Evolutionary conservation across 37 sponge, comb jelly and placozoan species (phyloP).

Genomic region (Theonella swinhoei): DNA sequence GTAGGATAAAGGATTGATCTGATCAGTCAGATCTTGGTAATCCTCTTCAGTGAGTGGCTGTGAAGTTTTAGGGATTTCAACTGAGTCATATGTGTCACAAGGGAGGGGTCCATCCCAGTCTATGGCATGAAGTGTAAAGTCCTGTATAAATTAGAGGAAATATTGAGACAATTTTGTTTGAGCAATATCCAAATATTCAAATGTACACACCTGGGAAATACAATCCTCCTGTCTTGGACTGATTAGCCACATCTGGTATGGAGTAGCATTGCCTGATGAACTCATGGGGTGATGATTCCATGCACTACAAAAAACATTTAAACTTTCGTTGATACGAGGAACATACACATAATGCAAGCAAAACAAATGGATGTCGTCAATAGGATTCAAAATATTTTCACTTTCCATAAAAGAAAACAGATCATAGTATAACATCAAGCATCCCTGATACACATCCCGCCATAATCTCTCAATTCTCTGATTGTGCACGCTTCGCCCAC

Average conservation of each 20-base stretch:
- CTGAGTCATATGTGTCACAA: background rate
- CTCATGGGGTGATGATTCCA: conserved; percentile 32
- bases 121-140: background rate
- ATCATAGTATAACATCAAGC: conserved; percentile 16
- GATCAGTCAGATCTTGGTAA: background rate
- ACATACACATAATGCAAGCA: too few species aligned
- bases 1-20: conserved; percentile 3
- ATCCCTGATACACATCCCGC: conserved; percentile 47
- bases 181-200: too few species aligned
- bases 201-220: too few species aligned
- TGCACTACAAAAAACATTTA: too few species aligned
- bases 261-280: background rate
- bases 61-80: background rate
- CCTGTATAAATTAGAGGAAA: too few species aligned
- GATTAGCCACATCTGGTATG: conserved; percentile 30
- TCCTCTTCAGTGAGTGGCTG: background rate
- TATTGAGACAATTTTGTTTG: too few species aligned
- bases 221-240: too few species aligned
- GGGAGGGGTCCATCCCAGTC: conserved; percentile 45
- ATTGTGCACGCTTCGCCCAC: too few species aligned
- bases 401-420: conserved; percentile 41
- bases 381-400: conserved; percentile 13
- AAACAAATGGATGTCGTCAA: conserved; percentile 51
- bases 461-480: conserved; percentile 72
- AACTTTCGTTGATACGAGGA: too few species aligned